Conservation (phyloP, 2,113 vertebrate genomes). For the Stictonetta naevosa region DNA sequence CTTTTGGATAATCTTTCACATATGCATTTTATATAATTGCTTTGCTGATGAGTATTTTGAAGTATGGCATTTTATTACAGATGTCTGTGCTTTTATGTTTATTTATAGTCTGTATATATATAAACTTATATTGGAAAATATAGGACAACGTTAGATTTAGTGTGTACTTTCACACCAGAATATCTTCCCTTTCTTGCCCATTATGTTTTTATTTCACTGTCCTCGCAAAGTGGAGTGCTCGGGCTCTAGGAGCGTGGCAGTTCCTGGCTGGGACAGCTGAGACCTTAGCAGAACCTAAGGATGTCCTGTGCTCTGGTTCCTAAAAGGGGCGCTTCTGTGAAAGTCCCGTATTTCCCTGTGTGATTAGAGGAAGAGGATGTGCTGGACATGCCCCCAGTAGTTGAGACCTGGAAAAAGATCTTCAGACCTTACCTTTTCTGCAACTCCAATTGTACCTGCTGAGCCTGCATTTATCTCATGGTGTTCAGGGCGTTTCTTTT, state of each 20-base stretch:
- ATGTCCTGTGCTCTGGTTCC: neutral
- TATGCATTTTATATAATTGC: neutral
- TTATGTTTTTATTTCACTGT: neutral
- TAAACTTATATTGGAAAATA: neutral
- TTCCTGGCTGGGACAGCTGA: neutral
- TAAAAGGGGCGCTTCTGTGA: neutral
- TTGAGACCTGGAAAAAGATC: neutral
- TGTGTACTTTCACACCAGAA: neutral
- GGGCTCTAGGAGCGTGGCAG: neutral
- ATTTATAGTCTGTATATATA: neutral
- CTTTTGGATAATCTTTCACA: neutral
- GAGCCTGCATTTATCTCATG: neutral
- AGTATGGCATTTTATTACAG: neutral
- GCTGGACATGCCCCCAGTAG: neutral
- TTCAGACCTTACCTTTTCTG: neutral
- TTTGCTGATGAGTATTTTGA: neutral
- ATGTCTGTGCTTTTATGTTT: neutral
- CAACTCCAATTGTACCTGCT: neutral
- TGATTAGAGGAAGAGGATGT: rapidly evolving
- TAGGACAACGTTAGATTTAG: neutral
- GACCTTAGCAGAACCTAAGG: neutral
- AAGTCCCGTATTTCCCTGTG: neutral
- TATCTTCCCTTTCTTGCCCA: neutral
- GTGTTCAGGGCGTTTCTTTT: neutral
- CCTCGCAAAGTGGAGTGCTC: neutral